Evolutionary conservation across 2,888 invertebrate species (phyloP).

Genomic region (Polia nebulosa): DNA sequence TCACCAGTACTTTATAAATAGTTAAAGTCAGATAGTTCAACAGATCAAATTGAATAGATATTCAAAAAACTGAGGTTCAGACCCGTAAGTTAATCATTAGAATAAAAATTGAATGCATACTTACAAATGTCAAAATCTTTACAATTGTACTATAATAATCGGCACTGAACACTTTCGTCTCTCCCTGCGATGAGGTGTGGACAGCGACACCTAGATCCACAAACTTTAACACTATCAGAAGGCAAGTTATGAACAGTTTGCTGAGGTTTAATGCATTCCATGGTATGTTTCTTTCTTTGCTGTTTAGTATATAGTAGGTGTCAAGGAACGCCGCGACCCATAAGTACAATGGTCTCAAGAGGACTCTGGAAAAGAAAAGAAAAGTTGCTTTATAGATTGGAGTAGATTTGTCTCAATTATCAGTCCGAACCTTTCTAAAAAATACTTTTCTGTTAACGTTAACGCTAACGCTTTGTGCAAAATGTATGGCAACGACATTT

Average conservation of each 20-base stretch:
- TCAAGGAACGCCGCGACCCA: constrained; percentile 95
- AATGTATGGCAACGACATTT: too few relatives aligned
- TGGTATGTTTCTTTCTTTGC: constrained; percentile 95
- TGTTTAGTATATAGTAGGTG: constrained; percentile 93
- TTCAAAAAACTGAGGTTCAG: neutral
- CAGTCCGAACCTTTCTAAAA: too few relatives aligned
- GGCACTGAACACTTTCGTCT: constrained; percentile 91
- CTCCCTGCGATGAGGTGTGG: constrained; percentile 88
- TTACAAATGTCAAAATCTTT: constrained; percentile 95
- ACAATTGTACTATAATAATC: constrained; percentile 95
- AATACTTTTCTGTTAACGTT: too few relatives aligned
- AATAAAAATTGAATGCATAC: constrained; percentile 80
- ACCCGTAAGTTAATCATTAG: neutral
- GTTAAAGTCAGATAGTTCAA: too few relatives aligned
- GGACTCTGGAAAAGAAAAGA: too few relatives aligned
- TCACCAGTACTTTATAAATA: too few relatives aligned
- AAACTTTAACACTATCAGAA: constrained; percentile 92
- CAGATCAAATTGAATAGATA: neutral
- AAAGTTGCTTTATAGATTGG: too few relatives aligned
- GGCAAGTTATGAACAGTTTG: constrained; percentile 93
- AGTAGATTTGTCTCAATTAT: too few relatives aligned
- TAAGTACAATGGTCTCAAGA: too few relatives aligned
- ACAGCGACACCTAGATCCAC: constrained; percentile 93
- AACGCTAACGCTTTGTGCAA: too few relatives aligned
- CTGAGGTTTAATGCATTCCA: constrained; percentile 94